These are phyloP conservation scores for Tarsius wallacei DNA, from an alignment of 2,797 vertebrate genomes.

Conservation along the genomic window DNA sequence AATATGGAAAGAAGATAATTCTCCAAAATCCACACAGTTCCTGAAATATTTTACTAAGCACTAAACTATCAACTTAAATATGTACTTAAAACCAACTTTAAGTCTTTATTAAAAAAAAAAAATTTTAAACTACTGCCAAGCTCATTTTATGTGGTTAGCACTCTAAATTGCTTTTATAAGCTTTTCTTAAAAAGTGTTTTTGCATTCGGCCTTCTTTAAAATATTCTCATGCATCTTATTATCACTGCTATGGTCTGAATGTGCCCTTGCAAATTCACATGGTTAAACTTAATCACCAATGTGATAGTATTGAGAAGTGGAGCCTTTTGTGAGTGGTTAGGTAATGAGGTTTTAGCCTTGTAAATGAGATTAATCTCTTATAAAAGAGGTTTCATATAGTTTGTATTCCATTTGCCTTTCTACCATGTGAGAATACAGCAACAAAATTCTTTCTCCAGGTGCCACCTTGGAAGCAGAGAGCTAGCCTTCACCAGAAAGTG, in stretches of 20 bases:
- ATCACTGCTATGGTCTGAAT: not conserved
- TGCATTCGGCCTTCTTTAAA: not conserved
- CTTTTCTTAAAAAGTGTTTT: not conserved
- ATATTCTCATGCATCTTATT: not conserved
- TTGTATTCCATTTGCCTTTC: not conserved
- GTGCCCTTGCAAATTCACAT: not conserved
- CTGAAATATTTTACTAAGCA: not conserved
- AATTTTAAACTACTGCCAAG: not conserved
- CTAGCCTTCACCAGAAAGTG: rapidly evolving
- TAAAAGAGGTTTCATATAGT: not conserved
- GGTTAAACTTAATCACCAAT: not conserved
- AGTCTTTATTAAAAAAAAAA: not conserved
- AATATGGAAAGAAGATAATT: not conserved
- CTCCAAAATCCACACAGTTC: not conserved
- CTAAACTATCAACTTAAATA: not conserved
- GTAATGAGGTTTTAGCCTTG: not conserved
- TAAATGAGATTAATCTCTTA: not conserved
- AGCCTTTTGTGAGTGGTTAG: not conserved
- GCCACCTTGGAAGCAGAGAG: no score
- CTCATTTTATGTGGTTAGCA: not conserved
- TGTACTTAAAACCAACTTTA: not conserved
- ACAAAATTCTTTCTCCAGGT: not conserved
- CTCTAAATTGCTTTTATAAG: not conserved
- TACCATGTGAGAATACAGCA: not conserved
- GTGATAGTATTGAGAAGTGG: not conserved